Conservation (phyloP, 2,888 invertebrate species). For the Callosobruchus maculatus region DNA sequence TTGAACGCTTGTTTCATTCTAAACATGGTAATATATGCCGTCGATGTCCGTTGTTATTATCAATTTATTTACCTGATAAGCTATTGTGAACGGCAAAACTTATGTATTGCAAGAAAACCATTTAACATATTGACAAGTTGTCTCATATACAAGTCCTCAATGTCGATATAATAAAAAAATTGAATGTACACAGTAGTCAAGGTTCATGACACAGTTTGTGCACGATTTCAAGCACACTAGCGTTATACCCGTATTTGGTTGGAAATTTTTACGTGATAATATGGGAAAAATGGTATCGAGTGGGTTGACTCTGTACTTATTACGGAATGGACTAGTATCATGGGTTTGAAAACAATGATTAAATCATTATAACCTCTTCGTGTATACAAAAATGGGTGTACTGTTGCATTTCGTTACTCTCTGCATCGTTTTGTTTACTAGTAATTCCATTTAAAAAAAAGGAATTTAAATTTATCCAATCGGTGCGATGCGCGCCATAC, state of each 20-base stretch:
- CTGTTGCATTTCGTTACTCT: too few species aligned
- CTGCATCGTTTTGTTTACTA: too few species aligned
- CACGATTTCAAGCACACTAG: background rate
- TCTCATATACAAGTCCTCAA: background rate
- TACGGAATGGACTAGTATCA: too few species aligned
- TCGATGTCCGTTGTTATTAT: background rate
- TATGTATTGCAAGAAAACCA: background rate
- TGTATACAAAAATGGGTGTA: too few species aligned
- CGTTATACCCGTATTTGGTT: background rate
- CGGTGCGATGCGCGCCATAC: too few species aligned
- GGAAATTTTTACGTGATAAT: background rate
- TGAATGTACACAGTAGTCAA: background rate
- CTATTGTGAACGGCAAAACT: background rate
- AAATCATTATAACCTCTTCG: too few species aligned
- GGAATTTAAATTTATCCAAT: too few species aligned
- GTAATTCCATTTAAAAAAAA: too few species aligned
- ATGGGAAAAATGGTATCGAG: background rate
- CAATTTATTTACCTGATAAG: background rate
- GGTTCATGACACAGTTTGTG: background rate
- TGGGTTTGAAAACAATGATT: too few species aligned
- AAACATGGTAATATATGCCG: background rate
- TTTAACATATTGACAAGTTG: background rate
- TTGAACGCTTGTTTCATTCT: background rate
- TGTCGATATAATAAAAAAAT: background rate
- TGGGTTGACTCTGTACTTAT: background rate